Percentiles rank a stretch among this genome's conserved stretches.
Evolutionary conservation across 2,888 invertebrate genomes (phyloP).

Genomic region (Coleophora deauratella): DNA sequence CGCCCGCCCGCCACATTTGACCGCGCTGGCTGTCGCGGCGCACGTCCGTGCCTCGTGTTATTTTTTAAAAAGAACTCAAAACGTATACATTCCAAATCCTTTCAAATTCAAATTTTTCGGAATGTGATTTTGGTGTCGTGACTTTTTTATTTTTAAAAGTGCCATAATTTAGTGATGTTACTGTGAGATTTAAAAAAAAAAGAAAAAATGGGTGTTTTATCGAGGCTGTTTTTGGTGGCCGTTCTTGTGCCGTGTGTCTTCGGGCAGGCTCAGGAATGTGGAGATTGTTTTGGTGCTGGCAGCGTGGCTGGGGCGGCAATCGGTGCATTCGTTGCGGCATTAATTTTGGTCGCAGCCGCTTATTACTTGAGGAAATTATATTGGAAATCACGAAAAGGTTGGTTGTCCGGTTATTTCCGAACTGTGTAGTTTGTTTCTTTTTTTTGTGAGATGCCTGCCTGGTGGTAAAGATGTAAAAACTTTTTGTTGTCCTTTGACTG

Average conservation of each 20-base stretch:
- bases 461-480: too few species aligned
- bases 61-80: constrained; percentile 27
- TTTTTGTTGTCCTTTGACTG: too few species aligned
- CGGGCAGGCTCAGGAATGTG: constrained; percentile 62
- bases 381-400: constrained; percentile 76
- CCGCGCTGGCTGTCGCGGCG: constrained; percentile 56
- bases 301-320: constrained; percentile 82
- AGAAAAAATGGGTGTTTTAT: constrained; percentile 56
- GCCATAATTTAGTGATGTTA: constrained; percentile 48
- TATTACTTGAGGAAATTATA: constrained; percentile 76
- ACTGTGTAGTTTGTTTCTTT: too few species aligned
- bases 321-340: constrained; percentile 79
- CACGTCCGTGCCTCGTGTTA: constrained; percentile 31
- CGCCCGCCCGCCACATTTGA: constrained; percentile 38
- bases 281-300: constrained; percentile 78
- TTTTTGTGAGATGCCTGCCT: too few species aligned
- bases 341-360: constrained; percentile 72
- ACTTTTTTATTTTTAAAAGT: constrained; percentile 48
- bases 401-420: constrained; percentile 20
- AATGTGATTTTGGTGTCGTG: constrained; percentile 48
- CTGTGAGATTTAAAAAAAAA: constrained; percentile 18
- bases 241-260: constrained; percentile 59
- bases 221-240: constrained; percentile 57
- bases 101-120: constrained; percentile 34
- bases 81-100: constrained; percentile 40